Conservation (phyloP, 1,140 invertebrate genomes). For the Chymomyza costata region DNA sequence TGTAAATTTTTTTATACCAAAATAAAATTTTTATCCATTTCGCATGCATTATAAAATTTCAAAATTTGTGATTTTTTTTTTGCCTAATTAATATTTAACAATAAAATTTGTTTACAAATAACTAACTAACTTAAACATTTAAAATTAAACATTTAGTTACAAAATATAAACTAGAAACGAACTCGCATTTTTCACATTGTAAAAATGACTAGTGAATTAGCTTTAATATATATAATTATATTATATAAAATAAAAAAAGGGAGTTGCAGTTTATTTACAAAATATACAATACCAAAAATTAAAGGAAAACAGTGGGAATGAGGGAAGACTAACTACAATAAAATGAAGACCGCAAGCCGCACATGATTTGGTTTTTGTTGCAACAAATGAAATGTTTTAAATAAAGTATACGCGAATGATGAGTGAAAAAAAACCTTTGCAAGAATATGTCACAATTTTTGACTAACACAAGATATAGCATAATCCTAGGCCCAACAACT, state of each 20-base stretch:
- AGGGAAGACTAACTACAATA: no score
- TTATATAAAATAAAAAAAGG: conserved; percentile 17
- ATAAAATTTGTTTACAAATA: conserved; percentile 25
- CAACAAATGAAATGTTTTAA: conserved; percentile 27
- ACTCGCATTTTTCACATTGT: conserved; percentile 69
- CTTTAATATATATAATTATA: conserved; percentile 35
- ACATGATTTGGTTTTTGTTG: conserved; percentile 60
- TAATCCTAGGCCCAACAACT: conserved; percentile 27
- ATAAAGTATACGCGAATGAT: conserved; percentile 29
- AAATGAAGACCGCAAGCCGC: no score
- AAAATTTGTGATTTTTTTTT: no score
- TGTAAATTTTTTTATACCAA: no score
- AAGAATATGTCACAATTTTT: conserved; percentile 61
- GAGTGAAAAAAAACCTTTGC: conserved; percentile 25
- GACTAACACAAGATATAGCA: conserved; percentile 43
- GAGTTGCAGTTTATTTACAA: conserved; percentile 17
- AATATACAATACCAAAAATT: conserved; percentile 50
- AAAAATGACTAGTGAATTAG: conserved; percentile 73
- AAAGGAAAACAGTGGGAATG: no score
- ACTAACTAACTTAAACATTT: conserved; percentile 41
- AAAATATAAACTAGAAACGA: conserved; percentile 45
- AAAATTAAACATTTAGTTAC: not conserved
- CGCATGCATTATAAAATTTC: no score
- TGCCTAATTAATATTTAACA: conserved; percentile 34
- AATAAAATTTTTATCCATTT: no score